Evolutionary conservation across 1,140 invertebrate genomes (phyloP), one percentile per base, ranked within the genome.

Genomic region (Ceratosolen solmsi): DNA sequence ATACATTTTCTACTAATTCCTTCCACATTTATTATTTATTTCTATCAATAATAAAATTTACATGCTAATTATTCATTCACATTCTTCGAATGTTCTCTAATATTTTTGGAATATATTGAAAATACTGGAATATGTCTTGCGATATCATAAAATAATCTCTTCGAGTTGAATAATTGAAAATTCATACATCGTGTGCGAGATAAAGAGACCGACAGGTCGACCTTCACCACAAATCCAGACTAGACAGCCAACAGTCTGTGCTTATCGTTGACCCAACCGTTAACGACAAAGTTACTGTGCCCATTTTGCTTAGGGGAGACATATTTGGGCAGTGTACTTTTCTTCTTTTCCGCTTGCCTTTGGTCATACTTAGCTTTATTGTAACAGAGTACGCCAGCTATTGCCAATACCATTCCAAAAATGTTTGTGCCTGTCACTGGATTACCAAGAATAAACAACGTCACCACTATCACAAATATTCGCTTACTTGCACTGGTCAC

Each of bases 401-500:
- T 95, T 5, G 98, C 98, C 80, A 98, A 87, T 46, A 95, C 91
- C 98, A 99, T 99, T 56, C 98, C 98, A 70, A 96, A 92, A 83
- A 98, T 89, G 91, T 99, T 99, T 51, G 95, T 90, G 74, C 93
- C 92, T 5, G 97, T 97, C 1, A 99, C 97, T 1, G 98, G 98
- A 92, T 99, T 99, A 38, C 96, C 95, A 80, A 99, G 92, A 83
- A 98, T 93, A 58, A 99, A 90, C 78, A 99, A 92, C 9, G 97
- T 99, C 33, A 97, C 94, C 30, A 94, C 95, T 86, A 99, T 99
- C 27, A 99, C 96, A 82, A 96, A 96, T 83, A 99, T 97, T 85
- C 98, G 93, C 91, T 99, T 99, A n/a, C 97, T 97, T 20, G 97
- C 97, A 90, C 96, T 99, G 22, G 97, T 97, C 30, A 99, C 97